Base-by-base conservation (phyloP, 2,888 invertebrate species). In the Dastarcus helophoroides region DNA sequence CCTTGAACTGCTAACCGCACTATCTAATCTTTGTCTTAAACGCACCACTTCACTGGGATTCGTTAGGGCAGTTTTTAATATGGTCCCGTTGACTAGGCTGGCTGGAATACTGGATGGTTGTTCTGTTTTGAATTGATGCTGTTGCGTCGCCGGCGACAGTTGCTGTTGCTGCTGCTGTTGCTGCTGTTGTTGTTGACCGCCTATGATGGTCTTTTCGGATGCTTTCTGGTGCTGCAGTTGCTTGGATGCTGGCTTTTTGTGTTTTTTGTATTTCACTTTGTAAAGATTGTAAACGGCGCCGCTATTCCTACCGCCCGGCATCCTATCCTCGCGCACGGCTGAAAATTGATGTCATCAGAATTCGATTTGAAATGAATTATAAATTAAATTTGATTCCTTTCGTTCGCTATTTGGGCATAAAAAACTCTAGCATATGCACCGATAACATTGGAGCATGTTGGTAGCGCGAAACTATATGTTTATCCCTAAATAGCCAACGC, bases 301-400 rank as follows among this genome's bases (percentile, higher is more conserved):
- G 49, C 94, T 95, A 67, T 97, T 98, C 34, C 97, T 74, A 31
- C 97, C 97, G 22, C 97, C 97, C n/a, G 97, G 97, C 95, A 97
- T 98, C 51, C 97, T 75, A 64, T 98, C 97, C 63, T 98, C 97
- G 51, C 97, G 76, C 38, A 98, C 97, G 55, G 97, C 97, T 91
- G 25, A 2, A 33, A 33, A 22, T 24, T 53, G 63, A 60, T 42
- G 70, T 62, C n/a, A n/a, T n/a, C n/a, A n/a, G n/a, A n/a, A n/a
- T n/a, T n/a, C n/a, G n/a, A n/a, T n/a, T n/a, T n/a, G n/a, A n/a
- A n/a, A n/a, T n/a, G n/a, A n/a, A n/a, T n/a, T n/a, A n/a, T n/a
- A n/a, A n/a, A n/a, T n/a, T n/a, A n/a, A n/a, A n/a, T n/a, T n/a
- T n/a, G n/a, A n/a, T n/a, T n/a, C n/a, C n/a, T n/a, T n/a, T n/a